phyloP scores from a whole-genome alignment of 2,888 invertebrate species.

The Frankliniella intonsa region DNA sequence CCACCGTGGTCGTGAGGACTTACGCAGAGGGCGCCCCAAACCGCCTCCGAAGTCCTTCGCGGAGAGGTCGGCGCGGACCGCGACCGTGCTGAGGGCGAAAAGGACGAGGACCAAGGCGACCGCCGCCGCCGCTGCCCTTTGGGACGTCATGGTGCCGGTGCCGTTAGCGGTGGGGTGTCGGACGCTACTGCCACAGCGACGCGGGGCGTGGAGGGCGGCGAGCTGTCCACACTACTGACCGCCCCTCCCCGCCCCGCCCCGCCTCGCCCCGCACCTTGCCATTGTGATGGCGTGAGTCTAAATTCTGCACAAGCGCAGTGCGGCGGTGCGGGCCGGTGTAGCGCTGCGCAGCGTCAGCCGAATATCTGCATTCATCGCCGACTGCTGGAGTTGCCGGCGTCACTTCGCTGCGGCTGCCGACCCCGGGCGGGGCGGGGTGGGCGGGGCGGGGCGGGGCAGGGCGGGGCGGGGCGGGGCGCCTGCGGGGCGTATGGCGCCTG shows the following conservation, averaged over 20 bases:
- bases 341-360: background rate
- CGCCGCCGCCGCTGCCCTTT: background rate
- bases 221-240: background rate
- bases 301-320: background rate
- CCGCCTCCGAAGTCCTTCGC: background rate
- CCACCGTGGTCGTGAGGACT: conserved; percentile 5
- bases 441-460: background rate
- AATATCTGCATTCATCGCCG: background rate
- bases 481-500: background rate
- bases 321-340: background rate
- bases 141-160: background rate
- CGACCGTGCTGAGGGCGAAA: background rate
- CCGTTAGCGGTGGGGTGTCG: background rate
- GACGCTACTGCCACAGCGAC: background rate
- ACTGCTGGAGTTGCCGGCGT: background rate
- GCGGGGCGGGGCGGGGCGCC: background rate
- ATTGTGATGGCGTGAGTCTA: background rate
- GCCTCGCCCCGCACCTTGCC: background rate
- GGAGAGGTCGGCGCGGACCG: background rate
- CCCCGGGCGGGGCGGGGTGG: background rate
- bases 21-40: conserved; percentile 30
- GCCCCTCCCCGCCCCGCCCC: background rate
- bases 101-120: background rate
- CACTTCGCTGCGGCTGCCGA: background rate
- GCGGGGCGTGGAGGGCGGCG: background rate